Conservation (phyloP, 2,888 invertebrate genomes). For the Erannis defoliaria region DNA sequence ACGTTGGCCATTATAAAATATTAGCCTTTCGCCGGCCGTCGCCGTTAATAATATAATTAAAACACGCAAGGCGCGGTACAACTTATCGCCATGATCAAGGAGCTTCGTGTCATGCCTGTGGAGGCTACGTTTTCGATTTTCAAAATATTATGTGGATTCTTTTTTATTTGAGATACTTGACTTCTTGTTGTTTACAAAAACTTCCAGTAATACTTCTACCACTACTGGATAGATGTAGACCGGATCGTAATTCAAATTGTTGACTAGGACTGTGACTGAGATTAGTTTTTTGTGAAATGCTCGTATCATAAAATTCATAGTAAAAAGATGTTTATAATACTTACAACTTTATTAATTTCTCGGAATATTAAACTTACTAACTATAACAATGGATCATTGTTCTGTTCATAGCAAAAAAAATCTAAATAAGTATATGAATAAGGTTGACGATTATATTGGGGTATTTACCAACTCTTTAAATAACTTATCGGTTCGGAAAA, state of each 20-base stretch:
- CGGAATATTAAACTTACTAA: background rate
- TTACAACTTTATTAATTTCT: no score
- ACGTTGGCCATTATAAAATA: slow-evolving; percentile 83
- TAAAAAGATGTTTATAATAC: background rate
- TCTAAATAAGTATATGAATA: background rate
- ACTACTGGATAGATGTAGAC: no score
- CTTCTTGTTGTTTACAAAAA: no score
- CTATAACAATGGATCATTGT: background rate
- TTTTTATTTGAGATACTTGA: no score
- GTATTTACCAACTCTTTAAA: background rate
- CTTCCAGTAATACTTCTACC: no score
- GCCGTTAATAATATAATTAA: slow-evolving; percentile 86
- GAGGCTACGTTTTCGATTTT: slow-evolving; percentile 35
- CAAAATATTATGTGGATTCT: no score
- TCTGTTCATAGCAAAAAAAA: background rate
- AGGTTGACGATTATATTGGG: background rate
- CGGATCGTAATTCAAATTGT: no score
- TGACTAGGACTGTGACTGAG: no score
- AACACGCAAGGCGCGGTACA: slow-evolving; percentile 83
- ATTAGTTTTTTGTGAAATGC: no score
- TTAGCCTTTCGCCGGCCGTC: slow-evolving; percentile 80
- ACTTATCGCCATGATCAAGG: slow-evolving; percentile 81
- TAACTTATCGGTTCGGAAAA: background rate
- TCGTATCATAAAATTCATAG: background rate
- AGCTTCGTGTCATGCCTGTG: slow-evolving; percentile 46